Conservation (phyloP, 2,888 invertebrate species). For the Meliscaeva auricollis region DNA sequence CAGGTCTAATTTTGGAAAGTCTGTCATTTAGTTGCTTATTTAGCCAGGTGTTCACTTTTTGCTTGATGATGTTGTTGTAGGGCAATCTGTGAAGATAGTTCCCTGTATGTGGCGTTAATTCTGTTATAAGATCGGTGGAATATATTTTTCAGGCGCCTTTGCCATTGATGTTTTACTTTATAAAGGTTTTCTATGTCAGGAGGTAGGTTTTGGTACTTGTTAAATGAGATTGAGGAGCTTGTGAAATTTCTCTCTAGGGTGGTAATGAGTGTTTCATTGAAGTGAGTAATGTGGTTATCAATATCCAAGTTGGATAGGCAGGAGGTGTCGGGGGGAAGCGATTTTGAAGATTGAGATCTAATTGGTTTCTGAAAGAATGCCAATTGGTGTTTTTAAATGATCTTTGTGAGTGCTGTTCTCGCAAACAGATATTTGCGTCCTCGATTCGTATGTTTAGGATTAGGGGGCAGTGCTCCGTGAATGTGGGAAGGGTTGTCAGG, state of each 20-base stretch:
- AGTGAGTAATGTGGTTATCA: not conserved
- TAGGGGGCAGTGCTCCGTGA: not conserved
- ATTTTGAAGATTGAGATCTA: not conserved
- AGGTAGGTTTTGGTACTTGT: not conserved
- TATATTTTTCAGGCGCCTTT: not conserved
- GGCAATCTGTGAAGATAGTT: too few relatives aligned
- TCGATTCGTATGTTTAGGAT: not conserved
- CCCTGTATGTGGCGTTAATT: not conserved
- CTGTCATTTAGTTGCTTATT: too few relatives aligned
- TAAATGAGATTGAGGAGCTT: not conserved
- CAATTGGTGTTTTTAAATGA: not conserved
- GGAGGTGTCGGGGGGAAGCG: not conserved
- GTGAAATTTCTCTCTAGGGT: not conserved
- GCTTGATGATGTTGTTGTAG: too few relatives aligned
- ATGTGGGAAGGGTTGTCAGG: not conserved
- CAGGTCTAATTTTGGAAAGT: too few relatives aligned
- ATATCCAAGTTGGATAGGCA: not conserved
- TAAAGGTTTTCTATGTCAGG: not conserved
- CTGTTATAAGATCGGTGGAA: not conserved
- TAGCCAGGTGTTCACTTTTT: too few relatives aligned
- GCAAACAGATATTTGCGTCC: not conserved
- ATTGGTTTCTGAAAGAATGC: not conserved
- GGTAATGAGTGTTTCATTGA: not conserved
- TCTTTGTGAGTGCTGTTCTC: not conserved
- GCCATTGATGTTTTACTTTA: slow-evolving; percentile 16